Conservation (phyloP, 2,888 invertebrate species). For the Ypsolopha scabrella region DNA sequence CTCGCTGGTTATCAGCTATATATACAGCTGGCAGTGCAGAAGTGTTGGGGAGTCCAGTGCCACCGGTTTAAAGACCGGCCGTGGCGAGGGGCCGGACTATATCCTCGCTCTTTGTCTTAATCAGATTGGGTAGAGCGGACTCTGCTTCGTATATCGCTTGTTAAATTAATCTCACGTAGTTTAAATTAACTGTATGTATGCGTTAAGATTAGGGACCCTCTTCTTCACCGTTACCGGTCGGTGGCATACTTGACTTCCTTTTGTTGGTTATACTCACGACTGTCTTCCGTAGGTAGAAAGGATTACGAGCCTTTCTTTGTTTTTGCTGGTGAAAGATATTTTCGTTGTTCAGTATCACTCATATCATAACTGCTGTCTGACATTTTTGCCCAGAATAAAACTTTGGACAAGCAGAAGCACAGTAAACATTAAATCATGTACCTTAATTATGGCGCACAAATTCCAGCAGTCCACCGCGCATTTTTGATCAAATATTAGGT, state of each 20-base stretch:
- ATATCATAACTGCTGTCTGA: too few relatives aligned
- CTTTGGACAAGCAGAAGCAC: too few relatives aligned
- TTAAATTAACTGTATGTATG: slow-evolving; percentile 70
- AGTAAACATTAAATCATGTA: too few relatives aligned
- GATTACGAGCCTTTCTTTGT: background rate
- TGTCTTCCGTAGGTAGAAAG: too few relatives aligned
- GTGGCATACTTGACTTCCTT: slow-evolving; percentile 67
- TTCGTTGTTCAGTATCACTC: too few relatives aligned
- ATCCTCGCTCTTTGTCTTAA: slow-evolving; percentile 49
- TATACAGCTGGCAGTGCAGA: slow-evolving; percentile 12
- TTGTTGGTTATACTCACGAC: slow-evolving; percentile 19
- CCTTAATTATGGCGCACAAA: too few relatives aligned
- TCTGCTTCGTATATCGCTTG: slow-evolving; percentile 68
- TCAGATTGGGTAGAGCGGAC: slow-evolving; percentile 52
- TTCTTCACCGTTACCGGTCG: slow-evolving; percentile 60
- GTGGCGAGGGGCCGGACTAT: slow-evolving; percentile 63
- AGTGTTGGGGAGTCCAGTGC: slow-evolving; percentile 58
- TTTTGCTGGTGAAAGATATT: too few relatives aligned
- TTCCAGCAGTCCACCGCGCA: too few relatives aligned
- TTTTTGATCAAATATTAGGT: too few relatives aligned
- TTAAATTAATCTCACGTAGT: slow-evolving; percentile 58
- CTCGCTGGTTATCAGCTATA: slow-evolving; percentile 25
- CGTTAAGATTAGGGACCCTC: slow-evolving; percentile 69
- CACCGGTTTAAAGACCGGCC: slow-evolving; percentile 57
- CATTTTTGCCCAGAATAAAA: too few relatives aligned